Percentiles rank a stretch among this genome's conserved stretches.
phyloP scores from a whole-genome alignment of 2,888 invertebrate genomes.

The Aphidius colemani region DNA sequence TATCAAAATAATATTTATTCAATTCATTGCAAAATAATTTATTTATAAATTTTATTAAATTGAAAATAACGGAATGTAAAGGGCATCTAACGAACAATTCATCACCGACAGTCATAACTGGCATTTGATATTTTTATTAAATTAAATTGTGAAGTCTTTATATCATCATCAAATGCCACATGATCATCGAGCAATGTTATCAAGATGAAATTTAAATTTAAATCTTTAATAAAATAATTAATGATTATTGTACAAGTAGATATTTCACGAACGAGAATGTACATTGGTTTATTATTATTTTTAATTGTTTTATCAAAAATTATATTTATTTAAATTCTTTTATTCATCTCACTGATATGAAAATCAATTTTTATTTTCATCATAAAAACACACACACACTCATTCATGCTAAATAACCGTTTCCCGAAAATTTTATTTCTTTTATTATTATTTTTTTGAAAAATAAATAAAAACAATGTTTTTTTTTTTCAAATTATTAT shows the following conservation, averaged over 20 bases:
- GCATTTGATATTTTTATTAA: conserved; percentile 40
- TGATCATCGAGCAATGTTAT: conserved; percentile 51
- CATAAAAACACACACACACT: conserved; percentile 29
- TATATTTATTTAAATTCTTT: not conserved
- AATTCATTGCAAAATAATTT: too few relatives aligned
- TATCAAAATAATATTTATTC: conserved; percentile 1
- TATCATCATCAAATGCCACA: conserved; percentile 48
- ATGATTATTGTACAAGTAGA: conserved; percentile 52
- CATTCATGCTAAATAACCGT: conserved; percentile 21
- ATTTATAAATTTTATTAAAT: too few relatives aligned
- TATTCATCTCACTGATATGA: too few relatives aligned
- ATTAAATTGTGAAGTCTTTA: conserved; percentile 30
- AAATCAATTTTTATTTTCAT: not conserved
- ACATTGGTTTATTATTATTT: conserved; percentile 40
- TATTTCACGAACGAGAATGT: conserved; percentile 41
- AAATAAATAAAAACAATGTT: conserved; percentile 37
- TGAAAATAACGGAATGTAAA: conserved; percentile 29
- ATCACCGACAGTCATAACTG: conserved; percentile 53
- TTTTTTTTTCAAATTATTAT: conserved; percentile 37
- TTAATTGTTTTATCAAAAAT: conserved; percentile 19
- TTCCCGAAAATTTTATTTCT: not conserved
- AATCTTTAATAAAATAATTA: conserved; percentile 38
- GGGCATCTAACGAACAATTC: conserved; percentile 49
- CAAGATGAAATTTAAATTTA: conserved; percentile 39
- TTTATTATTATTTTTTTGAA: conserved; percentile 8